Base-by-base conservation (phyloP, 2,113 vertebrate species). In the Nibea albiflora region DNA sequence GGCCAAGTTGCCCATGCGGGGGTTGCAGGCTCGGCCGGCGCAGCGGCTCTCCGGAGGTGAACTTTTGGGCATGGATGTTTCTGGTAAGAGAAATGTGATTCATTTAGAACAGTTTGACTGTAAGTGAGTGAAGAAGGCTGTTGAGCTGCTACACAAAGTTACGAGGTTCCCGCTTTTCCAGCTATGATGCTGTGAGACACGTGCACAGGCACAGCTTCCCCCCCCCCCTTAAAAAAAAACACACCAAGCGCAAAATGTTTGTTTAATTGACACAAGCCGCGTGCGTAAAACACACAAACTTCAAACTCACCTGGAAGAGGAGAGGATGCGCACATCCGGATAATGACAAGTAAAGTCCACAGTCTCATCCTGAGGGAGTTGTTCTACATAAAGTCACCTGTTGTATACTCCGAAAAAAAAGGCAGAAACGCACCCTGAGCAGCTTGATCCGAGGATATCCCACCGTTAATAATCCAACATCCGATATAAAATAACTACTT, bases 1-100 rank as follows among this genome's bases (percentile, higher is more conserved):
- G 0, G 95, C 96, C 85, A 98, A 70, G 93, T 97, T 97, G 24
- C 97, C 97, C 96, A 98, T 97, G 4, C 93, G 95, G 61, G 97
- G 97, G 91, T 97, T 98, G 86, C 97, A 98, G 68, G 97, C 96
- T 77, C 88, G 78, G 8, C 93, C 95, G 31, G 95, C 95, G 35
- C 97, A 97, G 74, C 93, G 95, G 56, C 70, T 93, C 87, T 84
- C 91, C 81, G 0, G 63, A 61, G 66, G 83, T 89, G 2, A 39
- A 75, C 44, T 80, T 19, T 85, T 92, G 68, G 85, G 93, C 94
- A 95, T 65, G 31, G 66, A 47, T 60, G 53, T 60, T 85, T 61
- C 92, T 92, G 69, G 20, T 46, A 11, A 19, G 73, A 54, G 69
- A 50, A 6, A 24, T 9, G 14, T 2, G 20, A 54, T 67, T 10